phyloP scores from a whole-genome alignment of 2,113 vertebrate genomes.

The Thomomys bottae region DNA sequence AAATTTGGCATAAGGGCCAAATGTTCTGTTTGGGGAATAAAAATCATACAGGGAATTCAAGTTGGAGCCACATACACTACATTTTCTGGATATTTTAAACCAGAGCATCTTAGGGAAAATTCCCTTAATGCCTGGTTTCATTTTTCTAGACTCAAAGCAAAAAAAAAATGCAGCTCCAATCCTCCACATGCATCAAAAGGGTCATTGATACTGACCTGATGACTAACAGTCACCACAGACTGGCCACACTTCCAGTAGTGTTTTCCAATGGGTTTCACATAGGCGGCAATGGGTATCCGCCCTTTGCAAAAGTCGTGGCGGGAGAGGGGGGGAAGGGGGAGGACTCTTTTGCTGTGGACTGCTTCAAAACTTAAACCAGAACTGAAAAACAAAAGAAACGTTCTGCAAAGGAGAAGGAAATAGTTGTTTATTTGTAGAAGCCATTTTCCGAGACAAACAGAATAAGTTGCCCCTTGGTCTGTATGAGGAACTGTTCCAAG shows the following conservation, averaged over 20 bases:
- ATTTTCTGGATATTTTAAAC: constrained; percentile 54
- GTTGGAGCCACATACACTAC: not conserved
- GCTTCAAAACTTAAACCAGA: not conserved
- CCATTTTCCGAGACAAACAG: not conserved
- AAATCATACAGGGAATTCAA: constrained; percentile 25
- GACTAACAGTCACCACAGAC: not conserved
- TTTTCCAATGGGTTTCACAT: not conserved
- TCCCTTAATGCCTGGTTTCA: not conserved
- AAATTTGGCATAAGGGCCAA: not conserved
- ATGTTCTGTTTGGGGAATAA: not conserved
- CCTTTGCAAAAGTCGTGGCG: not conserved
- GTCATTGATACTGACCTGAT: not conserved
- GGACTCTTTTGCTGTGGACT: not conserved
- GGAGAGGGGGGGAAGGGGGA: not conserved
- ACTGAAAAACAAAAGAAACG: not conserved
- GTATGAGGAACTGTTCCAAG: not conserved
- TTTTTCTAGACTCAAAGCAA: constrained; percentile 5
- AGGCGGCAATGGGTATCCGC: not conserved
- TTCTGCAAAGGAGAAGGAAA: not conserved
- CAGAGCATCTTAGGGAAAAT: not conserved
- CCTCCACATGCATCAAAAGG: not conserved
- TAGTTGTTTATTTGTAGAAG: not conserved
- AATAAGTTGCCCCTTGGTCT: not conserved
- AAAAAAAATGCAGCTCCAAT: not conserved
- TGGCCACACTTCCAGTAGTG: not conserved